Conservation (phyloP, 2,888 invertebrate genomes). For the Eupithecia exiguata region DNA sequence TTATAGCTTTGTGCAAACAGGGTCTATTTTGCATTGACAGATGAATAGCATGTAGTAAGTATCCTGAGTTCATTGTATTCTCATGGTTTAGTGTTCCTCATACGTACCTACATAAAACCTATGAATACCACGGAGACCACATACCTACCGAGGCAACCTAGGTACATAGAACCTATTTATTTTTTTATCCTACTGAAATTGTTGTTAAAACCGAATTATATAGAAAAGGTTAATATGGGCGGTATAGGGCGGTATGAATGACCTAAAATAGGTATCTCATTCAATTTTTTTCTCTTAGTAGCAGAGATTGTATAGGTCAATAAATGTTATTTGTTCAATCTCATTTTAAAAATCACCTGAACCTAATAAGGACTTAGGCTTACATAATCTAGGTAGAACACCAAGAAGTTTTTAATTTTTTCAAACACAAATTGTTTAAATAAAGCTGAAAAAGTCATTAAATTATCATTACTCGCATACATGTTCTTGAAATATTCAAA, state of each 20-base stretch:
- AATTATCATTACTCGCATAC: not conserved
- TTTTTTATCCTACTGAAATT: not conserved
- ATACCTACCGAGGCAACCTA: not conserved
- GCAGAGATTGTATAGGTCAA: too few relatives aligned
- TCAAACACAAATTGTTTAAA: not conserved
- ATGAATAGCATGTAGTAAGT: not conserved
- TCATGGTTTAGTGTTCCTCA: not conserved
- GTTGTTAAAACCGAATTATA: not conserved
- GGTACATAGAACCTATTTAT: not conserved
- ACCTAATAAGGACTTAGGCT: too few relatives aligned
- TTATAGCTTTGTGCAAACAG: slow-evolving; percentile 26
- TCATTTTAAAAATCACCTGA: too few relatives aligned
- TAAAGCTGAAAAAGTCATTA: not conserved
- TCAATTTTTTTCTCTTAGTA: too few relatives aligned
- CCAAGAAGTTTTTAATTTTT: not conserved
- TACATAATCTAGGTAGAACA: too few relatives aligned
- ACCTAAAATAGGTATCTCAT: too few relatives aligned
- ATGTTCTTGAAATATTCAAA: slow-evolving; percentile 15
- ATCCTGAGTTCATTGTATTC: slow-evolving; percentile 13
- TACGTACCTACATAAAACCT: not conserved
- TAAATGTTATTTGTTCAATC: too few relatives aligned
- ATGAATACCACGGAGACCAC: not conserved
- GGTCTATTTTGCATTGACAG: slow-evolving; percentile 1
- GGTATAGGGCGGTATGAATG: too few relatives aligned
- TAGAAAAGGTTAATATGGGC: not conserved